Evolutionary conservation across 2,797 vertebrate genomes (phyloP).

Genomic region (Hypotaenidia okinawae): DNA sequence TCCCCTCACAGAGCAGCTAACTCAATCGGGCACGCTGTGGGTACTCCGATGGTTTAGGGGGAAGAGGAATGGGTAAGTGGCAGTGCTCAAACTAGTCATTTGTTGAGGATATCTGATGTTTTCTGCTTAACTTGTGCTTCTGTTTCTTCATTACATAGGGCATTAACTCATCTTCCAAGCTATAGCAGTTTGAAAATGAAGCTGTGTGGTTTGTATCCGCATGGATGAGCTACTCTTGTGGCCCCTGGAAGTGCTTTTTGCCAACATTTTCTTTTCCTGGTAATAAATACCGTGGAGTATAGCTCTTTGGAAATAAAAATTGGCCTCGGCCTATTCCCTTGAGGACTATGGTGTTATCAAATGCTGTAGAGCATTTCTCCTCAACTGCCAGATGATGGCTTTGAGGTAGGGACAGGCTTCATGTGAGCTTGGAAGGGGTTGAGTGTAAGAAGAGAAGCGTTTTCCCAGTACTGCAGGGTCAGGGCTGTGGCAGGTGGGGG

Average conservation of each 20-base stretch:
- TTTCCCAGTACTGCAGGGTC: neutral
- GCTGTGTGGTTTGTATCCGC: neutral
- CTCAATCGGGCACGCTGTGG: neutral
- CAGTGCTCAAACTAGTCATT: neutral
- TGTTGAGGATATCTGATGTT: neutral
- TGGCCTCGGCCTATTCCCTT: neutral
- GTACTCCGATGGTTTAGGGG: neutral
- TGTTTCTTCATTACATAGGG: neutral
- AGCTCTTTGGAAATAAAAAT: neutral
- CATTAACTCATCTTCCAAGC: neutral
- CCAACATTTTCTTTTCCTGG: neutral
- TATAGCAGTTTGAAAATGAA: neutral
- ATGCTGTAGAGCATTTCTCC: neutral
- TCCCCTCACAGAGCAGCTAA: neutral
- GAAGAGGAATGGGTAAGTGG: neutral
- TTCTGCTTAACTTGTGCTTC: neutral
- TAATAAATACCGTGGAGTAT: neutral
- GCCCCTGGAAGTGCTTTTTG: neutral
- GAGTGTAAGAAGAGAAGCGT: neutral
- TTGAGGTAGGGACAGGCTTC: neutral
- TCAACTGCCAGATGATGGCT: neutral
- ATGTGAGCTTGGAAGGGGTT: neutral
- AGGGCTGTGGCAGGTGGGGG: neutral
- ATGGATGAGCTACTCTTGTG: constrained; percentile 36
- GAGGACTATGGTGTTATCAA: neutral